These are phyloP conservation scores for Hypomecis atomaria DNA, from an alignment of 2,888 invertebrate species.

Conservation along the genomic window DNA sequence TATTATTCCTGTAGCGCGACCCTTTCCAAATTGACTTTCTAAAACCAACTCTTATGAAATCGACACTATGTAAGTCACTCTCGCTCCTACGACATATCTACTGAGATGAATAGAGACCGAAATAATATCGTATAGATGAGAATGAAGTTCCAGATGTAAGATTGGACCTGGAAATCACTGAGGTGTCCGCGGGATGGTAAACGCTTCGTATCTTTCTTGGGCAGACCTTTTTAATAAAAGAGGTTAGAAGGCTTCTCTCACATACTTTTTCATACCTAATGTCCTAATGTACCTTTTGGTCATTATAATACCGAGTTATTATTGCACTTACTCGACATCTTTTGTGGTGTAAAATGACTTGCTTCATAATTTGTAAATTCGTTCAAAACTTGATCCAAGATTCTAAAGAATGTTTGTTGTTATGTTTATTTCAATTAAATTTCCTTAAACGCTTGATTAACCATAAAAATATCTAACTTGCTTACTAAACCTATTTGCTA, in stretches of 20 bases:
- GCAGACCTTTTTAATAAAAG: conserved; percentile 19
- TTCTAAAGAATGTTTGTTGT: no score
- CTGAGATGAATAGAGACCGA: background rate
- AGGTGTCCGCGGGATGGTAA: conserved; percentile 20
- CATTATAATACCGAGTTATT: background rate
- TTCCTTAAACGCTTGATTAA: no score
- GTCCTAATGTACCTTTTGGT: background rate
- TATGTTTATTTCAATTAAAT: no score
- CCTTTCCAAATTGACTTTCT: conserved; percentile 48
- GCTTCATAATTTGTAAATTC: no score
- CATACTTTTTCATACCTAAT: background rate
- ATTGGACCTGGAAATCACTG: conserved; percentile 44
- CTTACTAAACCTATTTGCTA: no score
- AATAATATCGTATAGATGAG: background rate
- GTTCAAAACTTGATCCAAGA: no score
- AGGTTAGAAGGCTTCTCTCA: background rate
- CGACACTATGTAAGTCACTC: background rate
- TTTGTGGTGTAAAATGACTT: no score
- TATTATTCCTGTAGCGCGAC: conserved; percentile 53
- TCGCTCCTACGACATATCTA: background rate
- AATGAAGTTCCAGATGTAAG: conserved; percentile 18
- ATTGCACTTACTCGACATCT: no score
- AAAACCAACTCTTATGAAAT: background rate
- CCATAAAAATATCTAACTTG: no score
- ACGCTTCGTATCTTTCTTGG: conserved; percentile 18